Evolutionary conservation across 1,140 invertebrate genomes (phyloP), one percentile per base, ranked within the genome.

Genomic region (Sinonovacula constricta): DNA sequence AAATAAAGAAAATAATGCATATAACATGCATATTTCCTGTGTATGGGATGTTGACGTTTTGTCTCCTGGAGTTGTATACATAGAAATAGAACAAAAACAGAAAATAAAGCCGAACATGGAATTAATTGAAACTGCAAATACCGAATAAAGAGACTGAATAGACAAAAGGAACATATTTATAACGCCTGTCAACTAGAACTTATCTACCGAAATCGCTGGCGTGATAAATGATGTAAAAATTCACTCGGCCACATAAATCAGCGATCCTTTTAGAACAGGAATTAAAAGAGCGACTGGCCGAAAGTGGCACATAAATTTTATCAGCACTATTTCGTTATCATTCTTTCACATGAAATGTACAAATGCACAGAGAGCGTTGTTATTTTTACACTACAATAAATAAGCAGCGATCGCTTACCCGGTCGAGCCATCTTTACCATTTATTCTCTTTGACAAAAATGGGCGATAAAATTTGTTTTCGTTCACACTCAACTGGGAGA

Each of bases 391-490:
- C 34, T 59, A 59, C 53, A 67, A 65, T 65, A 76, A 76, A 65
- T 65, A 76, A 33, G 30, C 53, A 26, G 36, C n/a, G 53, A 76
- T 76, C 72, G 14, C 62, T 66, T 66, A 67, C 60, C 57, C 39
- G 28, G 49, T 31, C 53, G 33, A 1, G n/a, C 24, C 62, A 49
- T 26, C 49, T 56, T 76, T 60, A n/a, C 53, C 62, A 76, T 76
- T 76, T 67, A 66, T 76, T 26, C 33, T 39, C 14, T 66, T 66
- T 76, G 72, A 76, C 72, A 76, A 76, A 76, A 67, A 76, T 76
- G 72, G 72, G 72, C 72, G 72, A 76, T 76, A 76, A 76, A 76
- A 76, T 76, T 76, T 67, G 72, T 76, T 66, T 76, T 66, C 63
- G 51, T 67, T 76, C 72, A 76, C 63, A 63, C 45, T 54, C 72